phyloP scores from a whole-genome alignment of 2,113 vertebrate genomes.

The Peromyscus maniculatus region DNA sequence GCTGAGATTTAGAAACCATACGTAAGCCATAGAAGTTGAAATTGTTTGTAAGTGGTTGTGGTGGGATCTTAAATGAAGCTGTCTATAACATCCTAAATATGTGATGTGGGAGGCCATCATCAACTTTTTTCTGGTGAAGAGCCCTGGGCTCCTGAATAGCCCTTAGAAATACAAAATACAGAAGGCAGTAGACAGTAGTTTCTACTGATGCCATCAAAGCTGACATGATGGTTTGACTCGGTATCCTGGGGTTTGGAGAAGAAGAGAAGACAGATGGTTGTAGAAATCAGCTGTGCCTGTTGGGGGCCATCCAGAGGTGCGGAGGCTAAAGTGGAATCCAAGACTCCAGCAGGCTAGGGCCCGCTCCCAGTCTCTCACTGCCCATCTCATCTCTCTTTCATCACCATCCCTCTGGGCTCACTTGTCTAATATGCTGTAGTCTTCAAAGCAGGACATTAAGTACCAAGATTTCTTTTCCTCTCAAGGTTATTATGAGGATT shows the following conservation, averaged over 20 bases:
- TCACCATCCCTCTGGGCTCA: not conserved
- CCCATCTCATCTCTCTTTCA: not conserved
- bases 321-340: not conserved
- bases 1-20: not conserved
- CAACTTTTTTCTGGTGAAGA: not conserved
- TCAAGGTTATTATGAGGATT: slow-evolving; percentile 48
- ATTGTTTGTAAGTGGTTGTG: not conserved
- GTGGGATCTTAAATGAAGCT: not conserved
- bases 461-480: slow-evolving; percentile 47
- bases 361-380: not conserved
- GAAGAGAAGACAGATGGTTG: not conserved
- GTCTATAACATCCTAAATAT: not conserved
- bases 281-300: not conserved
- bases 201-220: not conserved
- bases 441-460: slow-evolving; percentile 53
- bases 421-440: not conserved
- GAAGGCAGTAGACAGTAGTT: not conserved
- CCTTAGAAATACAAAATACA: not conserved
- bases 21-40: not conserved
- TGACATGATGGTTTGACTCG: not conserved
- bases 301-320: fast-evolving
- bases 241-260: not conserved
- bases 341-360: not conserved
- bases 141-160: not conserved
- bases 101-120: fast-evolving